Conservation (phyloP, 2,888 invertebrate genomes). For the Callinectes sapidus region DNA sequence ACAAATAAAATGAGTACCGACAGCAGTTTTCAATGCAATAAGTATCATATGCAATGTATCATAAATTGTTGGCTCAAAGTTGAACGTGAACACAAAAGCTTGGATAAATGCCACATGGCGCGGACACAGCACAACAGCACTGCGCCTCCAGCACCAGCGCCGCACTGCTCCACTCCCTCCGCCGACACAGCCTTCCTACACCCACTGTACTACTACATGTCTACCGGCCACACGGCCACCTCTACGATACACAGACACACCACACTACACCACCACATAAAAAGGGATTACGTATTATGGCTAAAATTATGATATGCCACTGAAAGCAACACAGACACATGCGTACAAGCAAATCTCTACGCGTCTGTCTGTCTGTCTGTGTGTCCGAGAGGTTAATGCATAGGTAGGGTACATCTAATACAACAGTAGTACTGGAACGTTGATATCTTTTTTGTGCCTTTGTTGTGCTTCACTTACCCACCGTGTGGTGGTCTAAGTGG, state of each 20-base stretch:
- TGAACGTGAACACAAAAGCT: not conserved
- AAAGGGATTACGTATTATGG: conserved; percentile 42
- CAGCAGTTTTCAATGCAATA: not conserved
- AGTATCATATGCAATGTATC: not conserved
- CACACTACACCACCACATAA: conserved; percentile 44
- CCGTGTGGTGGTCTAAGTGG: not conserved
- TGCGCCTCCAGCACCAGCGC: not conserved
- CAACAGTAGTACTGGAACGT: not conserved
- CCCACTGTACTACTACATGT: conserved; percentile 17
- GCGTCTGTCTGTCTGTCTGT: not conserved
- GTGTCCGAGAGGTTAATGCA: not conserved
- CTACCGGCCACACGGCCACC: not conserved
- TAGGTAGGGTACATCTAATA: not conserved
- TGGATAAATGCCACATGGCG: not conserved
- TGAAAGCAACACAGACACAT: conserved; percentile 51
- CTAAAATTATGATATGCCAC: conserved; percentile 57
- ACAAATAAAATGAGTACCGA: not conserved
- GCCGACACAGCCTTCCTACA: not conserved
- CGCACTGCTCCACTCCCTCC: conserved; percentile 1
- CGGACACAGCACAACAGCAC: not conserved
- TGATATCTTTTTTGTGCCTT: not conserved
- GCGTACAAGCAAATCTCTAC: conserved; percentile 32
- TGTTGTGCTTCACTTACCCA: not conserved
- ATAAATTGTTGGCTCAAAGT: not conserved
- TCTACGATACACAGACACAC: conserved; percentile 32